These are phyloP conservation scores for Ophraella communa DNA, from an alignment of 2,888 invertebrate species.

Conservation along the genomic window DNA sequence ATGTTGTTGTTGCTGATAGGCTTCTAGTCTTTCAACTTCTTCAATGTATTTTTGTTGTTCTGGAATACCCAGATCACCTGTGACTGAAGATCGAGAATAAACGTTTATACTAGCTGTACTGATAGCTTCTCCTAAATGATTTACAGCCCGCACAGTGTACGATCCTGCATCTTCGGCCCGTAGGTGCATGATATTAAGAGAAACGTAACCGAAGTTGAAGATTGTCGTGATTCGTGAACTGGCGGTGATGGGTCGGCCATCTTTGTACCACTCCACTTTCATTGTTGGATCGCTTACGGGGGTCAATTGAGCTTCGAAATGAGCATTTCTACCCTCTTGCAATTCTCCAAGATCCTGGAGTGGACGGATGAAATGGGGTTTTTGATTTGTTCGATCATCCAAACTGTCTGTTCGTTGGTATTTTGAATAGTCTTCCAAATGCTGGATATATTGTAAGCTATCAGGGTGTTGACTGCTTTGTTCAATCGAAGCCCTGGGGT, in stretches of 20 bases:
- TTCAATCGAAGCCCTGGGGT: constrained; percentile 83
- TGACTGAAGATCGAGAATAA: constrained; percentile 79
- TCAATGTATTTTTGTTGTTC: constrained; percentile 91
- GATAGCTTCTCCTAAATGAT: constrained; percentile 88
- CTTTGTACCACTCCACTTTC: constrained; percentile 97
- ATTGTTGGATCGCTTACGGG: constrained; percentile 93
- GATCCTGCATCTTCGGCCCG: constrained; percentile 97
- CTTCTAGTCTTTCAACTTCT: constrained; percentile 89
- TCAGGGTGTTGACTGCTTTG: constrained; percentile 89
- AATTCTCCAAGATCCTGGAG: constrained; percentile 85
- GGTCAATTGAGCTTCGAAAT: constrained; percentile 90
- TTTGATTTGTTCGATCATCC: constrained; percentile 80
- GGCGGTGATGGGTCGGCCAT: constrained; percentile 92
- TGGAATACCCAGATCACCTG: constrained; percentile 81
- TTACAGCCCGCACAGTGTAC: constrained; percentile 90
- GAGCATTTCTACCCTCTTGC: constrained; percentile 89
- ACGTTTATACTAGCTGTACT: constrained; percentile 81
- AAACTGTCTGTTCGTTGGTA: constrained; percentile 85
- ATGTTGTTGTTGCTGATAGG: constrained; percentile 83
- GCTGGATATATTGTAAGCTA: constrained; percentile 87
- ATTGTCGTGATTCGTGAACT: constrained; percentile 97
- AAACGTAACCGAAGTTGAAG: constrained; percentile 99
- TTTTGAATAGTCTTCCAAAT: constrained; percentile 88
- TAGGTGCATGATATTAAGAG: constrained; percentile 97
- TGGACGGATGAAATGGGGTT: constrained; percentile 87